Evolutionary conservation across 2,888 invertebrate species (phyloP).

Genomic region (Cantharis flavilabris): DNA sequence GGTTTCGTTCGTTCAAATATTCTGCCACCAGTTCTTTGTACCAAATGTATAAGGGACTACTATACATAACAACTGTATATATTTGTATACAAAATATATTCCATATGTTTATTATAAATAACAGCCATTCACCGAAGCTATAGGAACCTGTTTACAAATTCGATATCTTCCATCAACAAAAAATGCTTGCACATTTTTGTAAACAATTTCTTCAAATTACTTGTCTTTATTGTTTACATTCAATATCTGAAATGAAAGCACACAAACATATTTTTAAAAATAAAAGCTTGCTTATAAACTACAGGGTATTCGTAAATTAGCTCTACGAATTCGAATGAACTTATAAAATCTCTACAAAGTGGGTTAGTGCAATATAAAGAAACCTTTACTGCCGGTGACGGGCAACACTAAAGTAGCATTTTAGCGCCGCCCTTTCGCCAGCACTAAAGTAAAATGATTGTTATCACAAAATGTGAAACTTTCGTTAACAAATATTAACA

Average conservation of each 20-base stretch:
- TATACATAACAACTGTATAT: not conserved
- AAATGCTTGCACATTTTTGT: not conserved
- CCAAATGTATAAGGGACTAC: not conserved
- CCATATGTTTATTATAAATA: not conserved
- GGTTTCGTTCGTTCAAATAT: not conserved
- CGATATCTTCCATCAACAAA: not conserved
- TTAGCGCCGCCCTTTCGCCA: too few relatives aligned
- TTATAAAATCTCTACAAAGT: not conserved
- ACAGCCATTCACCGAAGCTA: not conserved
- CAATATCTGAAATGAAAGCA: not conserved
- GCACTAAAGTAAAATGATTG: too few relatives aligned
- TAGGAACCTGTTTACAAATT: not conserved
- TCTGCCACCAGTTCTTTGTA: not conserved
- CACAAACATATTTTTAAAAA: not conserved
- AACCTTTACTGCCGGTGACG: too few relatives aligned
- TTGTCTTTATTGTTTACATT: not conserved
- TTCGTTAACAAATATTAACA: too few relatives aligned
- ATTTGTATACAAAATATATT: not conserved
- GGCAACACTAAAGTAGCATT: too few relatives aligned
- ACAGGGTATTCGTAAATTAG: not conserved
- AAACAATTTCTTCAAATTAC: not conserved
- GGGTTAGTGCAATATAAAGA: too few relatives aligned
- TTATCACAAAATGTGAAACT: too few relatives aligned
- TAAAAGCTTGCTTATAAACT: not conserved
- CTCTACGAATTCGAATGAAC: not conserved